Evolutionary conservation across 2,113 vertebrate species (phyloP).

Genomic region (Microtus ochrogaster): DNA sequence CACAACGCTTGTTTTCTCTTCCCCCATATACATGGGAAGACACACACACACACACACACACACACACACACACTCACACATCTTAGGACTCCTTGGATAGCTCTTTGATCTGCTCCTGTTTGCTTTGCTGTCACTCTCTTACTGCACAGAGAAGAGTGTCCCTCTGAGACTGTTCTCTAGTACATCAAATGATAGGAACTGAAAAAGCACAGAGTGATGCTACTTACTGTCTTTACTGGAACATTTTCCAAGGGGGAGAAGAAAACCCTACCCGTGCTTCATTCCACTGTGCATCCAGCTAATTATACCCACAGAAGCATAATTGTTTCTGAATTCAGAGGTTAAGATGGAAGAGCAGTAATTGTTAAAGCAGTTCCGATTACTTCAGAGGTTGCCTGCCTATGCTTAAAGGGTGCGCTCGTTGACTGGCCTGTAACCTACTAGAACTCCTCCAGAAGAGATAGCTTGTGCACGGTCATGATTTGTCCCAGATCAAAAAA

Average conservation of each 20-base stretch:
- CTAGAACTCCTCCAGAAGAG: not conserved
- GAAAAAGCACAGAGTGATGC: not conserved
- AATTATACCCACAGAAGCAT: conserved; percentile 9
- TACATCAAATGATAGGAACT: not conserved
- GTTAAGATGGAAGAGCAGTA: not conserved
- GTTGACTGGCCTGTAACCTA: not conserved
- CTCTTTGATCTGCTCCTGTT: not conserved
- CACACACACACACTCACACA: not conserved
- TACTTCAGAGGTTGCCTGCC: not conserved
- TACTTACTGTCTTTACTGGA: conserved; percentile 9
- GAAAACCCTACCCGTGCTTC: not conserved
- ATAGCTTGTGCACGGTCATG: not conserved
- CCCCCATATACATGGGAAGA: not conserved
- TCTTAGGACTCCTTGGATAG: not conserved
- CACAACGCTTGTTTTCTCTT: not conserved
- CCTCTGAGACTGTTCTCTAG: not conserved
- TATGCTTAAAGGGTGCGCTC: not conserved
- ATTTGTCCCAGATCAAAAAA: not conserved
- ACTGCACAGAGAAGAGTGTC: not conserved
- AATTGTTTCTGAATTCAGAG: conserved; percentile 28
- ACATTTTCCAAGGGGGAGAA: not conserved
- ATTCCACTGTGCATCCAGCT: conserved; percentile 14
- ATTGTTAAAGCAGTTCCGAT: conserved; percentile 38
- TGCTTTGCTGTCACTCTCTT: conserved; percentile 19
- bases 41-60: not conserved